These are phyloP conservation scores for Mixornis gularis DNA, from an alignment of 2,113 vertebrate genomes.

Conservation along the genomic window DNA sequence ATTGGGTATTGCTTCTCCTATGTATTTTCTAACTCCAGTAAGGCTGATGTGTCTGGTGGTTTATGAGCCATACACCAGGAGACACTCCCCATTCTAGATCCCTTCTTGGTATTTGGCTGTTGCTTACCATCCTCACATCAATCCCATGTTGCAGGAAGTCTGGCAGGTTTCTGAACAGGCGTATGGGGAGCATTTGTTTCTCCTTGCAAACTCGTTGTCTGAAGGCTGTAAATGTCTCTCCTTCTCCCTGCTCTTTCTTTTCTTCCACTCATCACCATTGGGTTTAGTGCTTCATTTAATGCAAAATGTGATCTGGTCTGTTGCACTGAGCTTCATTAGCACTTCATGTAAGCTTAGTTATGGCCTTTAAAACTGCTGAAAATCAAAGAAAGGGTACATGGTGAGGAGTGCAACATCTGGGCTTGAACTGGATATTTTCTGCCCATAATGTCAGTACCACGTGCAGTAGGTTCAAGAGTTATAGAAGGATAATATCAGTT, in stretches of 20 bases:
- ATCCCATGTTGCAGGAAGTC: neutral
- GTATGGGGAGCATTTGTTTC: fast-evolving
- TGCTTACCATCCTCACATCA: neutral
- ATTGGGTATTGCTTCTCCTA: neutral
- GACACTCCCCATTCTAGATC: neutral
- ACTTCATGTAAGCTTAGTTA: neutral
- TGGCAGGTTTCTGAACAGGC: neutral
- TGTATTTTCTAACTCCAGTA: fast-evolving
- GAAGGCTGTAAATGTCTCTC: neutral
- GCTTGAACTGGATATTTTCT: neutral
- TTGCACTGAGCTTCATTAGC: neutral
- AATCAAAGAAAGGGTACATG: neutral
- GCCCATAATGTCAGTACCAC: neutral
- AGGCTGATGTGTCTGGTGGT: neutral
- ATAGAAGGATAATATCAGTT: neutral
- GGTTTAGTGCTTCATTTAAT: neutral
- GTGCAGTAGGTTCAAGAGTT: neutral
- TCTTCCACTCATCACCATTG: fast-evolving
- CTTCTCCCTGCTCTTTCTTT: neutral
- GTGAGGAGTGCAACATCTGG: neutral
- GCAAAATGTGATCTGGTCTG: neutral
- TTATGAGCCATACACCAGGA: neutral
- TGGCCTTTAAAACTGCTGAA: neutral
- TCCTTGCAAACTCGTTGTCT: neutral
- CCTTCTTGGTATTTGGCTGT: neutral